phyloP scores from a whole-genome alignment of 2,113 vertebrate species.

The Sardina pilchardus region DNA sequence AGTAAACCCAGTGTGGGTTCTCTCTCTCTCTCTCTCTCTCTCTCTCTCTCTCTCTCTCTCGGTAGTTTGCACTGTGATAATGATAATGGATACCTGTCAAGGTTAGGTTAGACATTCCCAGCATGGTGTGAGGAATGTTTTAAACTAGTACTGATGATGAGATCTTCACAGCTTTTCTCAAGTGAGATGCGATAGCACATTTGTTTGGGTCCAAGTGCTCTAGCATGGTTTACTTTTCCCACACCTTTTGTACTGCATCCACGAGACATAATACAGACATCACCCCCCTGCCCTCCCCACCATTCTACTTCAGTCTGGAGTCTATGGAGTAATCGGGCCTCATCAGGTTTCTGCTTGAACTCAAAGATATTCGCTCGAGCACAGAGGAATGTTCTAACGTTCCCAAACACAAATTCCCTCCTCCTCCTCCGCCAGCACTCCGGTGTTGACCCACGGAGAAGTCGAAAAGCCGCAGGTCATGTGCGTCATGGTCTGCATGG shows the following conservation, averaged over 20 bases:
- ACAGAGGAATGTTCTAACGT: not conserved
- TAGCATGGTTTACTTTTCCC: not conserved
- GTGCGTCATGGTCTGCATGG: not conserved
- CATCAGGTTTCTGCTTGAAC: constrained; percentile 19
- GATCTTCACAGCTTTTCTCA: not conserved
- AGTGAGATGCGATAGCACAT: not conserved
- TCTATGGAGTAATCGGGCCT: constrained; percentile 12
- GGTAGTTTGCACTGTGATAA: not conserved
- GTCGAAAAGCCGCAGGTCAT: not conserved
- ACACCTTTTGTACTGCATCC: not conserved
- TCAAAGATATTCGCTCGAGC: not conserved
- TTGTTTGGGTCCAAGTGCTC: not conserved
- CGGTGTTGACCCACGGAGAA: not conserved
- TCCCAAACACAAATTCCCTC: constrained; percentile 2
- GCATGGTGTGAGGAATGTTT: not conserved
- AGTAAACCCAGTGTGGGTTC: not conserved
- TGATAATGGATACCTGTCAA: not conserved
- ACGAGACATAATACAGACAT: not conserved
- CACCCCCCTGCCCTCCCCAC: not conserved
- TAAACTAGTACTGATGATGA: not conserved
- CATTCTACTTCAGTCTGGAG: not conserved
- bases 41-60: too few species aligned
- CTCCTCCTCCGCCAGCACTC: not conserved
- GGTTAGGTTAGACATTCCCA: not conserved
- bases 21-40: too few species aligned